A percentile compares a stretch with the other conserved stretches of the same genome.
These are phyloP conservation scores for Sebastes kiyomatsui DNA, from an alignment of 2,797 vertebrate species.

Conservation along the genomic window DNA sequence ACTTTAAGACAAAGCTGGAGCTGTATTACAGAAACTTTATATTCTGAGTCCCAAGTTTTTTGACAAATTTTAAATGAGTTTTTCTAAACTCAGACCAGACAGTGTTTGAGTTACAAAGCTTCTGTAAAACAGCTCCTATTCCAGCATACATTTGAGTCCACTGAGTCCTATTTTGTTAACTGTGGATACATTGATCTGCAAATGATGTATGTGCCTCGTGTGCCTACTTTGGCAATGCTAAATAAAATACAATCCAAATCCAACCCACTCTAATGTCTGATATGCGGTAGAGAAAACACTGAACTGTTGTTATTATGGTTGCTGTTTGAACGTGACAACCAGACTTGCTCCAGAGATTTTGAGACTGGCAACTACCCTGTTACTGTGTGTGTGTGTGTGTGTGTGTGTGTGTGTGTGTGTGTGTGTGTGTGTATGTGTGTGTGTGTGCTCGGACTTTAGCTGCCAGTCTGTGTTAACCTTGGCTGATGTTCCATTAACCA, in stretches of 20 bases:
- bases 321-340: background rate
- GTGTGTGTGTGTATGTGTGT: conserved; percentile 1
- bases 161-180: background rate
- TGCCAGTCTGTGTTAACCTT: conserved; percentile 63
- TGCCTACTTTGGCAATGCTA: background rate
- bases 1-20: background rate
- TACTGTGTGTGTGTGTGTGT: background rate
- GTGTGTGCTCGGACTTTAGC: conserved; percentile 22
- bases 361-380: background rate
- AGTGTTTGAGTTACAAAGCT: background rate
- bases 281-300: background rate
- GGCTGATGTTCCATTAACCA: conserved; percentile 64
- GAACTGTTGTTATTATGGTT: background rate
- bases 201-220: background rate
- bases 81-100: background rate
- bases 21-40: background rate
- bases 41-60: background rate
- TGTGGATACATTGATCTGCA: background rate
- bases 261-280: background rate
- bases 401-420: background rate
- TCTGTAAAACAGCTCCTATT: background rate
- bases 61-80: background rate
- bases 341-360: background rate
- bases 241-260: background rate
- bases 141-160: background rate